Base-by-base conservation (phyloP, 2,797 vertebrate genomes). In the Cottoperca gobio region DNA sequence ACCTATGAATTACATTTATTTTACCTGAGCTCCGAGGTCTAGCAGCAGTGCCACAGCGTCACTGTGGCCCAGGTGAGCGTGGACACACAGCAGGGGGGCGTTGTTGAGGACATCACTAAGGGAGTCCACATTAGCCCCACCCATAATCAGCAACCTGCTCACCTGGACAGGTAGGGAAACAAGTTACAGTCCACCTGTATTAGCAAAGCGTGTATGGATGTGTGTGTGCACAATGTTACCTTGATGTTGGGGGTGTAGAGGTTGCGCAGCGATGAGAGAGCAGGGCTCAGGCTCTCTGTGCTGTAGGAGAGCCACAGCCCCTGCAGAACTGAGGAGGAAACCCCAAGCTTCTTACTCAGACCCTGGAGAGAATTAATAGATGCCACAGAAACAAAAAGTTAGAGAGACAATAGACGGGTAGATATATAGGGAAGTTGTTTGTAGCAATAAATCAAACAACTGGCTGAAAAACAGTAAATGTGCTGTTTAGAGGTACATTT, bases 191-290 rank as follows among this genome's bases (percentile, higher is more conserved):
- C 24, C 0, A n/a, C 17, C 54, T 12, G 28, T 48, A 1, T 19
- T 3, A 28, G 10, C n/a, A 16, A 33, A 0, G 31, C 54, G 48
- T 33, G 19, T 42, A 43, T 26, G 45, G 7, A 7, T 52, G 48
- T 21, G 39, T 52, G 35, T 49, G 4, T 24, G 23, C 23, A 23
- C 23, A 37, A 2, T 59, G 28, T 94, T 81, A 99, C 98, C 96
- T 99, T 99, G 89, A 99, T 97, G 88, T 99, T 99, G 0, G 97
- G 97, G 19, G 97, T 99, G 86, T 99, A 99, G 74, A 99, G 96
- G 87, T 99, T 99, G 45, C 97, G 95, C 63, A 99, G 93, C 2
- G 97, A 99, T n/a, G 97, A 95, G 43, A 99, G 89, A 5, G 96
- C 96, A 79, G 96, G 95, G 3, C 96, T 98, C 66, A 99, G 95